Base-by-base conservation (phyloP, 2,888 invertebrate genomes). In the Oscheius sp. region DNA sequence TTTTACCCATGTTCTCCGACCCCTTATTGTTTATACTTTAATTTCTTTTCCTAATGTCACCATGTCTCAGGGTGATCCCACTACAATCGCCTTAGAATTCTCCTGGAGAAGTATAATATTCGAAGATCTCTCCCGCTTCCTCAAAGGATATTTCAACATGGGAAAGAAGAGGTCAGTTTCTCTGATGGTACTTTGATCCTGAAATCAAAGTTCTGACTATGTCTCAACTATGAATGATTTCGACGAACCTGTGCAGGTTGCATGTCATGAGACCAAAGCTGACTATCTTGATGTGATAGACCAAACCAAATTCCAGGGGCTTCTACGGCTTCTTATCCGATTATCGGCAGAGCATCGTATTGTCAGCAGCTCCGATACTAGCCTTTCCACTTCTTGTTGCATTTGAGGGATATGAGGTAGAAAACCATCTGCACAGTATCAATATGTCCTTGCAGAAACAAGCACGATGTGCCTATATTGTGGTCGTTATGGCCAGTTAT, bases 401-500 rank as follows among this genome's bases (percentile, higher is more conserved):
- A 9, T 69, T 69, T 23, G 55, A 53, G 2, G 43, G 43, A 6
- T 53, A 35, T 41, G 41, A 53, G 53, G 69, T 69, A n/a, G n/a
- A n/a, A n/a, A n/a, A n/a, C n/a, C n/a, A n/a, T n/a, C n/a, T n/a
- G n/a, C n/a, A n/a, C n/a, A n/a, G n/a, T n/a, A n/a, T n/a, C n/a
- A n/a, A n/a, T n/a, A n/a, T n/a, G n/a, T n/a, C n/a, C n/a, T n/a
- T 83, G 45, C 69, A 86, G 86, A 72, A 78, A 35, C 80, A 82
- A 75, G 58, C 69, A 18, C 74, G 75, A 75, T 87, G 87, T 69
- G 79, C 80, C 13, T 88, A 75, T 66, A 83, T 84, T 41, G 85
- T 87, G 6, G 72, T 75, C 2, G 49, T 87, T 16, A 87, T 87
- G 87, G 84, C 81, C 0, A 23, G 73, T 29, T 88, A 86, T 66